phyloP scores from a whole-genome alignment of 1,140 invertebrate genomes.

The Radopholus similis region DNA sequence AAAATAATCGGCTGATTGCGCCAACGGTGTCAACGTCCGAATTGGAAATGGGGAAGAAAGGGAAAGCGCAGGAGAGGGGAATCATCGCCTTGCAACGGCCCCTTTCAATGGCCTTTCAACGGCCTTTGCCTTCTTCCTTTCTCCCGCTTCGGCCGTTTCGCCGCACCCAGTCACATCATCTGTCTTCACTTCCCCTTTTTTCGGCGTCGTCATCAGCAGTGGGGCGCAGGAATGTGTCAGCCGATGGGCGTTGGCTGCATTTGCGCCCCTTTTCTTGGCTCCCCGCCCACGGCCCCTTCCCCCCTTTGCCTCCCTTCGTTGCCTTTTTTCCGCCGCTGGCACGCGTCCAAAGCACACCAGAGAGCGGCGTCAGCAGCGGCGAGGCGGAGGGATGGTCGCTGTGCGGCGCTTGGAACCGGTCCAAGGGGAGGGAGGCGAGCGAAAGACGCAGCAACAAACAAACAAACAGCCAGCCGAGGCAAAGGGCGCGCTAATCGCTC shows the following conservation, averaged over 20 bases:
- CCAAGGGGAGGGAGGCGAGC: not conserved
- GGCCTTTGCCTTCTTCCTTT: no score
- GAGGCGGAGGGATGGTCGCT: not conserved
- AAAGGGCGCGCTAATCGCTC: not conserved
- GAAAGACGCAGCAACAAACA: not conserved
- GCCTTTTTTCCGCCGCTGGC: not conserved
- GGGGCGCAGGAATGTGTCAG: no score
- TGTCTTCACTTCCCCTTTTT: not conserved
- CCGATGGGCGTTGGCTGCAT: no score
- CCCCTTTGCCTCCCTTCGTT: not conserved
- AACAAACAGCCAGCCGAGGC: not conserved
- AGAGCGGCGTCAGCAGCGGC: not conserved
- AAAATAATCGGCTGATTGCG: no score
- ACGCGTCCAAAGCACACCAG: not conserved
- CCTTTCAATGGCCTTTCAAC: no score
- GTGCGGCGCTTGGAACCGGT: constrained; percentile 2
- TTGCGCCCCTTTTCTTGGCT: not conserved
- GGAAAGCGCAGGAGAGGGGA: no score
- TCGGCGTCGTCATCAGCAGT: not conserved
- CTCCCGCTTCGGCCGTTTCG: no score
- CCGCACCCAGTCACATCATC: no score
- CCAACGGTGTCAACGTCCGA: no score
- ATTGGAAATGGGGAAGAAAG: no score
- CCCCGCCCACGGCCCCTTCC: not conserved
- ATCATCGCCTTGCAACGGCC: no score